Percentiles rank a stretch among this genome's conserved stretches.
These are phyloP conservation scores for Suncus etruscus DNA, from an alignment of 2,113 vertebrate genomes.

Conservation along the genomic window DNA sequence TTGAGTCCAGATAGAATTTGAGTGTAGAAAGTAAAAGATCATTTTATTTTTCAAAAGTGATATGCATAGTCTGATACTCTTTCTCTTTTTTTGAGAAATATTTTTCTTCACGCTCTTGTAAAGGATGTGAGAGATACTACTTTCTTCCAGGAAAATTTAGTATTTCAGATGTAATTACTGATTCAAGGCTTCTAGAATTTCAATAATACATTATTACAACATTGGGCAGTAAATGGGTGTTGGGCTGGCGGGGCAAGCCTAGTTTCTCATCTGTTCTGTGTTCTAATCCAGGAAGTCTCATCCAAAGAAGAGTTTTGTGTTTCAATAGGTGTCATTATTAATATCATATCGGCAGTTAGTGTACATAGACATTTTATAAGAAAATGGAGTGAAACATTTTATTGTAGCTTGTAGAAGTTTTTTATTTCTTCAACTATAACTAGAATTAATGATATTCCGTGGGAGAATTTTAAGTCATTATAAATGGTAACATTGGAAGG, in stretches of 20 bases:
- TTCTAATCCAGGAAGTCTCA: neutral
- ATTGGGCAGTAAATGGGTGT: neutral
- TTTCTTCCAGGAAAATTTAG: conserved; percentile 27
- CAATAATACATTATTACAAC: conserved; percentile 25
- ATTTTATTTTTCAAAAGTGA: conserved; percentile 33
- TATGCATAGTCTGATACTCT: conserved; percentile 1
- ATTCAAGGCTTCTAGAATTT: conserved; percentile 1
- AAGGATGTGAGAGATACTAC: conserved; percentile 20
- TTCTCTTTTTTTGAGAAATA: conserved; percentile 53
- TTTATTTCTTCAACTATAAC: neutral
- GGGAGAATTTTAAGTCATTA: conserved; percentile 37
- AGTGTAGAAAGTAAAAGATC: conserved; percentile 56
- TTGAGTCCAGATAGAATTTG: conserved; percentile 63
- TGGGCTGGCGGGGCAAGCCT: neutral
- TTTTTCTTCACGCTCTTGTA: conserved; percentile 59
- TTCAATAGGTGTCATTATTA: neutral
- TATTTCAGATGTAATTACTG: conserved; percentile 45
- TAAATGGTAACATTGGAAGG: neutral
- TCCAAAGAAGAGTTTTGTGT: neutral
- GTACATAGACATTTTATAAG: conserved; percentile 16
- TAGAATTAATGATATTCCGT: conserved; percentile 26
- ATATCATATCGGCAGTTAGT: neutral
- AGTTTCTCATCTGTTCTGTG: neutral
- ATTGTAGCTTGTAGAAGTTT: neutral
- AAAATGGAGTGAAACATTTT: neutral